A percentile compares a stretch with the other conserved stretches of the same genome.
These are phyloP conservation scores for Diglossa cyanea DNA, from an alignment of 2,797 vertebrate species.

Conservation along the genomic window DNA sequence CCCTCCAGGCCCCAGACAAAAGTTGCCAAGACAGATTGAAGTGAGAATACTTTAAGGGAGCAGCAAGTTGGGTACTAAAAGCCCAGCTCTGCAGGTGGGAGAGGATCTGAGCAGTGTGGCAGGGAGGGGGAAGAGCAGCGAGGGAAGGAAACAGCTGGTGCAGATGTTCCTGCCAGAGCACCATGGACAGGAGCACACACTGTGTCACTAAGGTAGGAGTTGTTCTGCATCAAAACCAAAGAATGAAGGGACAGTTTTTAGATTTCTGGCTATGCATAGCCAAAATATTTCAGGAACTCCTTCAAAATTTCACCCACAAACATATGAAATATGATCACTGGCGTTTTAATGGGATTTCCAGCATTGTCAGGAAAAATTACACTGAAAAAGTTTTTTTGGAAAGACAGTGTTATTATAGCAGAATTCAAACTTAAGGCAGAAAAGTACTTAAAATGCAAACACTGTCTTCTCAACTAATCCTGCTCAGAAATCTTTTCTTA, in stretches of 20 bases:
- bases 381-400: neutral
- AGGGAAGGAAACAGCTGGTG: neutral
- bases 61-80: neutral
- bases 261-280: neutral
- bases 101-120: neutral
- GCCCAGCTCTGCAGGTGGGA: neutral
- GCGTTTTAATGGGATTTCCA: neutral
- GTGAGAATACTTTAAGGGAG: neutral
- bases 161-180: neutral
- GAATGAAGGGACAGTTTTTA: neutral
- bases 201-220: neutral
- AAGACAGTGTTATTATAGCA: neutral
- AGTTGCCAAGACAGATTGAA: neutral
- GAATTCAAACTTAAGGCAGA: neutral
- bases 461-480: neutral
- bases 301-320: neutral
- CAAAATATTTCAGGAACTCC: neutral
- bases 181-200: neutral
- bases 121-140: neutral
- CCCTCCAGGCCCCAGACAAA: neutral
- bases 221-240: neutral
- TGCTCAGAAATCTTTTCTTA: neutral
- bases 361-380: neutral
- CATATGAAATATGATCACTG: neutral
- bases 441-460: neutral